Base-by-base conservation (phyloP, 2,888 invertebrate species). In the Dilophus febrilis region DNA sequence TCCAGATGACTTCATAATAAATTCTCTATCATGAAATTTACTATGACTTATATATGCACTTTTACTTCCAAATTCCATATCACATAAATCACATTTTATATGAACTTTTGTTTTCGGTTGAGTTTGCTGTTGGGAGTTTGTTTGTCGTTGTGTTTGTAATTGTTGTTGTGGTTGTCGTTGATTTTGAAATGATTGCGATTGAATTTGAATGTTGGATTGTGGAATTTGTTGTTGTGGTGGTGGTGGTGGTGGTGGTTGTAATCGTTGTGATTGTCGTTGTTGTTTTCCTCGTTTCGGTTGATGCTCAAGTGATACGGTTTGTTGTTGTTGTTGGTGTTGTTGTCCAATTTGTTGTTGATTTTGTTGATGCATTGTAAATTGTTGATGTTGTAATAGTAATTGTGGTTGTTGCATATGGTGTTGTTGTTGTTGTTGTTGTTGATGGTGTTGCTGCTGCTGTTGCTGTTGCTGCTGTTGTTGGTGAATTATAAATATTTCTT, bases 1-100 rank as follows among this genome's bases (percentile, higher is more conserved):
- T 44, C 37, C 19, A 31, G 38, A 38, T 44, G 44, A 37, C 28
- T 45, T 42, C 49, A 32, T 27, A 6, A 6, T 22, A 22, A 22
- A 22, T 6, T 22, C 22, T 6, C 8, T 22, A 22, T 17, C 46
- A 64, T 82, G 82, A n/a, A 71, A 70, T 43, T 72, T 66, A 22
- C 72, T 58, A 51, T 75, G 74, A 51, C 77, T 80, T 45, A 81
- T 81, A 49, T 80, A 74, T 2, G 79, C 74, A 56, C 73, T 79
- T 54, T 80, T 77, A 50, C 80, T 80, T 35, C 76, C 74, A 52
- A 83, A 80, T 44, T 68, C 74, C 64, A 82, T 74, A 45, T 76
- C 77, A 53, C 82, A 82, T 53, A 79, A 71, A 38, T 74, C 70
- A 56, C 82, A 83, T 50, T 68, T 69, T 50, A 70, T 72, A 22